These are phyloP conservation scores for Thumatha senex DNA, from an alignment of 2,888 invertebrate species.

Conservation along the genomic window DNA sequence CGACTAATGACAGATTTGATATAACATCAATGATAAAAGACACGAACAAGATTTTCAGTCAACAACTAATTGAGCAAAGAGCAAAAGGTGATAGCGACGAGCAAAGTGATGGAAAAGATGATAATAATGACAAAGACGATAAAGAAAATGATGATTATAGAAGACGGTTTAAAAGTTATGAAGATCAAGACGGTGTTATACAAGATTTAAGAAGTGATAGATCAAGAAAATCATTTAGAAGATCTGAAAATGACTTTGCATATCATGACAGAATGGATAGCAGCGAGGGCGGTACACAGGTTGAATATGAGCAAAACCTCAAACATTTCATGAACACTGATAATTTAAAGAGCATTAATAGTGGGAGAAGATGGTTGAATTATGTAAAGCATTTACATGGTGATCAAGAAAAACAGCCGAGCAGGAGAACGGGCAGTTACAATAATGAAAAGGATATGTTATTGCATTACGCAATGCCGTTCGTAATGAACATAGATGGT, in stretches of 20 bases:
- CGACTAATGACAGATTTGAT: conserved; percentile 60
- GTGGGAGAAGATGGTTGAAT: conserved; percentile 11
- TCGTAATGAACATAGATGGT: conserved; percentile 54
- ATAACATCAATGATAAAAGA: conserved; percentile 43
- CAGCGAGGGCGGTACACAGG: conserved; percentile 20
- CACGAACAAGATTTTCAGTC: conserved; percentile 31
- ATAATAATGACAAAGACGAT: conserved; percentile 23
- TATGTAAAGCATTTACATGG: conserved; percentile 24
- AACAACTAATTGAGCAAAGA: neutral
- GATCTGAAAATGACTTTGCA: conserved; percentile 34
- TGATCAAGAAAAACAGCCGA: neutral
- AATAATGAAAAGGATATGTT: conserved; percentile 42
- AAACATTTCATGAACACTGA: conserved; percentile 24
- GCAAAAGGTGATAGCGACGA: conserved; percentile 8
- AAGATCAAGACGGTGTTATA: neutral
- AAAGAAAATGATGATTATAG: conserved; percentile 26
- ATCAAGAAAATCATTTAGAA: neutral
- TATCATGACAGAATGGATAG: conserved; percentile 42
- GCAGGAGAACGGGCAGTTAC: conserved; percentile 8
- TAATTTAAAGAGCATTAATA: neutral
- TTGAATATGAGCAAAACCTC: conserved; percentile 43
- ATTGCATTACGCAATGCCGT: conserved; percentile 56
- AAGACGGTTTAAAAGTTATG: conserved; percentile 10
- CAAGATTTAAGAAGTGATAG: neutral
- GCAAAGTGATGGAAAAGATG: conserved; percentile 7